Base-by-base conservation (phyloP, 1,140 invertebrate species). In the Mamestra configurata region DNA sequence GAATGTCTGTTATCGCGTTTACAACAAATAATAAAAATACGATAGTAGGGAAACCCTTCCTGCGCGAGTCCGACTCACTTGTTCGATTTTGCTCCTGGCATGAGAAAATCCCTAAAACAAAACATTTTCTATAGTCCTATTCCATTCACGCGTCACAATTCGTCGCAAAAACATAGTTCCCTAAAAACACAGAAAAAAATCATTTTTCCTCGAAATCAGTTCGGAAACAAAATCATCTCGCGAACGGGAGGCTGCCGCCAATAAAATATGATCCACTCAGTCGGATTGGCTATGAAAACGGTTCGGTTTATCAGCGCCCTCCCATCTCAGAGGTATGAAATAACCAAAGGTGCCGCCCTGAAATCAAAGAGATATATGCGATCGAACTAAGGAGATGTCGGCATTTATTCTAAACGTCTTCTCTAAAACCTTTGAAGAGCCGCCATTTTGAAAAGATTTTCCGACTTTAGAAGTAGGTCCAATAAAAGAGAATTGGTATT, bases 241-340 rank as follows among this genome's bases (percentile, higher is more conserved):
- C n/a, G 18, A 61, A 18, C 5, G n/a, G 53, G 53, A 55, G 24
- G 24, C 20, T 37, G 15, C 24, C 31, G 51, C 20, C 53, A 24
- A 55, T 55, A 24, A 37, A 61, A n/a, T n/a, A n/a, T 35, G 31
- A 61, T 37, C 24, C 59, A 35, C 27, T 61, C 59, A 61, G 15
- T 15, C 31, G 31, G 59, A 61, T 35, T 61, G 59, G 27, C 59
- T 35, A 37, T 61, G 31, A n/a, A 13, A 35, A 18, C n/a, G 15
- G 7, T 18, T 18, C 31, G 6, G 35, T 61, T 35, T 4, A 22
- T 53, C 51, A 22, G 22, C 18, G 15, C 15, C 15, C 10, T 61
- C 4, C 11, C 1, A 11, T 4, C n/a, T n/a, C n/a, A n/a, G n/a
- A n/a, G n/a, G n/a, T n/a, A n/a, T 27, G 8, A 31, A 61, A 31